Evolutionary conservation across 2,888 invertebrate species (phyloP).

Genomic region (Acronicta leporina): DNA sequence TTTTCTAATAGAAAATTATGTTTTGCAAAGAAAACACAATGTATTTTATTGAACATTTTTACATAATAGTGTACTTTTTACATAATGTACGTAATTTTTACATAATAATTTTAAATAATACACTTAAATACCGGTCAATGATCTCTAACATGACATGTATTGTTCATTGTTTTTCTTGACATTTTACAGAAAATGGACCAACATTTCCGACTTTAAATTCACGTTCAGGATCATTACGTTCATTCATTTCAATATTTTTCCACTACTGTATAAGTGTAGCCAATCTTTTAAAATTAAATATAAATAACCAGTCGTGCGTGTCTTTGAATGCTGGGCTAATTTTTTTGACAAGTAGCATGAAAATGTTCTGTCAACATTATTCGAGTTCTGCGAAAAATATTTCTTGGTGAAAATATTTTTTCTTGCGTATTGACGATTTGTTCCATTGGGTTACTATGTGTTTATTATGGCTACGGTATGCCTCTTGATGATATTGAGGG

Average conservation of each 20-base stretch:
- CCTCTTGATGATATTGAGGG: not conserved
- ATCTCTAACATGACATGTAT: not conserved
- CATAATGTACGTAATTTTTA: no score
- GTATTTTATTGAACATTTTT: conserved; percentile 1
- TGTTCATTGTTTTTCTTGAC: not conserved
- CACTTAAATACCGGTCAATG: not conserved
- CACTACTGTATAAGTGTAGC: not conserved
- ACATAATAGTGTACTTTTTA: conserved; percentile 3
- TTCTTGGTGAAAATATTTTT: not conserved
- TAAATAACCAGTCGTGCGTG: conserved; percentile 3
- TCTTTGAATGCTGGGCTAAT: not conserved
- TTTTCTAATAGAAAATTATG: not conserved
- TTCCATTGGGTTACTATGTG: conserved; percentile 1
- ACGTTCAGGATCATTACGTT: conserved; percentile 1
- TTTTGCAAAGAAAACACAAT: not conserved
- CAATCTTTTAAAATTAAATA: conserved; percentile 13
- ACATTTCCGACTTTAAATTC: not conserved
- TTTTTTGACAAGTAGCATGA: not conserved
- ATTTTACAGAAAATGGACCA: not conserved
- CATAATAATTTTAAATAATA: conserved; percentile 1
- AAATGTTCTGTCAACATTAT: conserved; percentile 1
- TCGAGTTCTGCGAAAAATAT: not conserved
- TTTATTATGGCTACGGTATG: conserved; percentile 14
- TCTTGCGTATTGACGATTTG: not conserved
- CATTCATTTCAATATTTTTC: conserved; percentile 3